Base-by-base conservation (phyloP, 1,140 invertebrate genomes). In the Cotesia typhae region DNA sequence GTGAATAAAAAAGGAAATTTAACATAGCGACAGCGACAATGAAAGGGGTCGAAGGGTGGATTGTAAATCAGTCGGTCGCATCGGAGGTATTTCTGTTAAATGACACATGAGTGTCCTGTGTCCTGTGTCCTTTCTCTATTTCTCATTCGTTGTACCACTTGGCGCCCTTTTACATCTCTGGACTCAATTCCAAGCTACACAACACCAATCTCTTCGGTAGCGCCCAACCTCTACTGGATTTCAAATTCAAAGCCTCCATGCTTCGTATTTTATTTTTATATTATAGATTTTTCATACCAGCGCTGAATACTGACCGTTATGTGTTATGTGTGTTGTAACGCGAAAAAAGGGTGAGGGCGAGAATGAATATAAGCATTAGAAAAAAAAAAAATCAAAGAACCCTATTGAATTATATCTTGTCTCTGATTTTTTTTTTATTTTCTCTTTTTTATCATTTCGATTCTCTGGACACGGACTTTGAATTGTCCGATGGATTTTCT, bases 41-140 rank as follows among this genome's bases (percentile, higher is more conserved):
- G 53, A 61, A 37, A 53, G 60, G 12, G 70, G 53, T 36, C 10
- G 60, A 28, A 36, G 55, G 67, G 28, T 68, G 52, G 63, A 78
- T 73, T 81, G 82, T 86, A 86, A 86, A 86, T 86, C 84, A 86
- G 79, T 83, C 81, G 78, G 75, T 66, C 80, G 82, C 81, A 85
- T 84, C 80, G 80, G 81, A 82, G 83, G 83, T 83, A 85, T 86
- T 86, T 83, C 82, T 78, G 82, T 83, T 84, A 86, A 86, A 85
- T 84, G 84, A 85, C 81, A 85, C 82, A 83, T 76, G 83, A 82
- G 78, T 77, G 73, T 80, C 78, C 69, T 71, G 61, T 77, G 28
- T 61, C 28, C 66, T 71, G 71, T 61, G 64, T 70, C 61, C 37
- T 41, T 10, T 64, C 55, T 70, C 53, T 47, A 10, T 47, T 10